These are phyloP conservation scores for Epinephelus coioides DNA, from an alignment of 2,797 vertebrate species.

Conservation along the genomic window DNA sequence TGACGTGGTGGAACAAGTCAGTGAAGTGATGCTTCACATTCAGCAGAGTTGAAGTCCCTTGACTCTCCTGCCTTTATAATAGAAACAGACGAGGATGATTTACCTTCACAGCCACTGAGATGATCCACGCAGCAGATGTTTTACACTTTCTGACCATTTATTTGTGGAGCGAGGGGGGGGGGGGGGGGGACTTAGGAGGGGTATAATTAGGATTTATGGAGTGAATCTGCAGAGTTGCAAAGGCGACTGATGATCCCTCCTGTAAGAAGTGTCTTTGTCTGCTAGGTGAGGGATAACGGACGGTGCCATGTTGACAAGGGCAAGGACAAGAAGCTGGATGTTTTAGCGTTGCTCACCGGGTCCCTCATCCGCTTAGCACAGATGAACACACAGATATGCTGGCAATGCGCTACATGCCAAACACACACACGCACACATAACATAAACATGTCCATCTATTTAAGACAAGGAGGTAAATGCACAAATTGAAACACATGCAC, in stretches of 20 bases:
- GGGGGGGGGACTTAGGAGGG: conserved; percentile 68
- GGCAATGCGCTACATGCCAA: conserved; percentile 13
- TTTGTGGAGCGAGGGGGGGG: conserved; percentile 87
- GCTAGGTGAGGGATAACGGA: conserved; percentile 95
- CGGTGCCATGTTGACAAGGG: conserved; percentile 93
- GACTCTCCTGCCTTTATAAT: conserved; percentile 74
- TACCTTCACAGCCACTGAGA: conserved; percentile 93
- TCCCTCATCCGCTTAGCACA: conserved; percentile 76
- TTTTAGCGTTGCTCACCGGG: conserved; percentile 79
- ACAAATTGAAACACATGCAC: conserved; percentile 25
- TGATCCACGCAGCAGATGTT: conserved; percentile 98
- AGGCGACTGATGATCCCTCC: conserved; percentile 95
- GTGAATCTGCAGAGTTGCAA: conserved; percentile 98
- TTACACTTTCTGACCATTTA: conserved; percentile 99
- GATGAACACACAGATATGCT: conserved; percentile 67
- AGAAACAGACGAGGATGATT: conserved; percentile 89
- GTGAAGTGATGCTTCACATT: conserved; percentile 71
- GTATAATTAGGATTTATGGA: conserved; percentile 99
- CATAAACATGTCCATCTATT: conserved; percentile 35
- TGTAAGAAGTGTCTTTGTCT: conserved; percentile 90
- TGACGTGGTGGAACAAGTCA: conserved; percentile 52
- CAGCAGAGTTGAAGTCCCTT: conserved; percentile 67
- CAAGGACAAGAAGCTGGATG: conserved; percentile 89
- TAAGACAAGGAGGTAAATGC: conserved; percentile 27
- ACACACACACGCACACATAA: conserved; percentile 27